A percentile compares a stretch with the other conserved stretches of the same genome.
These are phyloP conservation scores for Drosophila punjabiensis DNA, from an alignment of 1,140 invertebrate genomes.

Conservation along the genomic window DNA sequence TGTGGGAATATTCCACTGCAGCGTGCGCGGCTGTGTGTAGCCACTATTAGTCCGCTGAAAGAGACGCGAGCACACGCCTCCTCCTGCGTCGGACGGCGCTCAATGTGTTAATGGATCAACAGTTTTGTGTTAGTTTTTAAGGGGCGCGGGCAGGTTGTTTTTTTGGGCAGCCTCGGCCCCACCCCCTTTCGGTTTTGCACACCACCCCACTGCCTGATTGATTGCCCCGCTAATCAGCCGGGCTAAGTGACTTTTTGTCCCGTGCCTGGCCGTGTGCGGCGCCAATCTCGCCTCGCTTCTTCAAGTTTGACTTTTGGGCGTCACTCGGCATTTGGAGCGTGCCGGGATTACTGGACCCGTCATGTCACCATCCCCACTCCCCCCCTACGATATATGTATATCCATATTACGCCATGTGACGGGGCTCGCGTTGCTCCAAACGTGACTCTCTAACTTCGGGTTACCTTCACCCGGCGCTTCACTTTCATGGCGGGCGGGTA, in stretches of 20 bases:
- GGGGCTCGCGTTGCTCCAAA: conserved; percentile 64
- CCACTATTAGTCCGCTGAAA: conserved; percentile 2
- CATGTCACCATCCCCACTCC: background rate
- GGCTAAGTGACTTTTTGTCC: conserved; percentile 42
- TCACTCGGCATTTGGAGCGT: conserved; percentile 56
- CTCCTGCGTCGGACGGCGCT: conserved; percentile 8
- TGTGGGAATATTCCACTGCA: conserved; percentile 82
- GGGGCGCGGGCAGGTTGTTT: conserved; percentile 44
- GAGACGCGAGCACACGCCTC: conserved; percentile 50
- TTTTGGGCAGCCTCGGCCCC: conserved; percentile 55
- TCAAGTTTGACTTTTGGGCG: conserved; percentile 23
- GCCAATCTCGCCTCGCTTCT: conserved; percentile 31
- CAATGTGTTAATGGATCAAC: conserved; percentile 80
- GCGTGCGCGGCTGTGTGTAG: conserved; percentile 56
- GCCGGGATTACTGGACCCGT: conserved; percentile 30
- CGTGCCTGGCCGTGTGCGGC: conserved; percentile 64
- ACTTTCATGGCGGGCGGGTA: conserved; percentile 21
- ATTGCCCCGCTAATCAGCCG: conserved; percentile 68
- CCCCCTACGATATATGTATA: background rate
- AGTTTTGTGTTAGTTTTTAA: conserved; percentile 61
- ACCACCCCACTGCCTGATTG: conserved; percentile 30
- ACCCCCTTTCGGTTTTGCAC: conserved; percentile 29
- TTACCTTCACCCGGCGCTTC: conserved; percentile 38
- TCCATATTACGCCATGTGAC: conserved; percentile 35
- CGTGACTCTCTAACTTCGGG: conserved; percentile 56